Percentiles rank a stretch among this genome's conserved stretches.
These are phyloP conservation scores for Archaeoteleia sp. DNA, from an alignment of 2,888 invertebrate species.

Conservation along the genomic window DNA sequence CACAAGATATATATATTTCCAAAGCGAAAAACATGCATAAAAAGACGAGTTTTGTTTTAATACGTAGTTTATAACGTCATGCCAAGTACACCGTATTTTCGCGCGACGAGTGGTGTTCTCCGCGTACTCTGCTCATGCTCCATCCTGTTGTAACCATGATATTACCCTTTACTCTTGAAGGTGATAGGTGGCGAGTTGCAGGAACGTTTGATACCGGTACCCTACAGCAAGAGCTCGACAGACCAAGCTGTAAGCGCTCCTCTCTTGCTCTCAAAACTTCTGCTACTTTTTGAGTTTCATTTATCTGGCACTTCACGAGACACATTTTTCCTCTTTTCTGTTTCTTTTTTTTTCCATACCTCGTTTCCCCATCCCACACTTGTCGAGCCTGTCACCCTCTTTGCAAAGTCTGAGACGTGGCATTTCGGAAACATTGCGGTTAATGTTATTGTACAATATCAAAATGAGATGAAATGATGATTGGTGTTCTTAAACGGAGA, in stretches of 20 bases:
- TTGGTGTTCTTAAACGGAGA: too few relatives aligned
- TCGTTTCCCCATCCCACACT: slow-evolving; percentile 2
- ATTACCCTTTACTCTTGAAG: slow-evolving; percentile 95
- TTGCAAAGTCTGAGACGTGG: slow-evolving; percentile 1
- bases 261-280: slow-evolving; percentile 77
- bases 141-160: slow-evolving; percentile 80
- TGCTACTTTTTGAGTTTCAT: slow-evolving; percentile 62
- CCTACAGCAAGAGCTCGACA: slow-evolving; percentile 99
- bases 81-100: slow-evolving; percentile 4
- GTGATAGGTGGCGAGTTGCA: slow-evolving; percentile 99
- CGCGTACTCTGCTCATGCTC: slow-evolving; percentile 65
- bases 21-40: not conserved
- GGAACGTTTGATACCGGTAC: slow-evolving; percentile 99
- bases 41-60: not conserved
- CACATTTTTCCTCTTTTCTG: slow-evolving; percentile 67
- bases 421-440: too few relatives aligned
- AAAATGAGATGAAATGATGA: too few relatives aligned
- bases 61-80: slow-evolving; percentile 5
- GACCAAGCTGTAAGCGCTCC: slow-evolving; percentile 98
- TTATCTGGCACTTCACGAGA: slow-evolving; percentile 62
- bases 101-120: slow-evolving; percentile 58
- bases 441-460: too few relatives aligned
- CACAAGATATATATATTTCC: slow-evolving; percentile 8
- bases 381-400: not conserved
- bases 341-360: slow-evolving; percentile 21